phyloP scores from a whole-genome alignment of 2,797 vertebrate genomes.

The Lithobates pipiens region DNA sequence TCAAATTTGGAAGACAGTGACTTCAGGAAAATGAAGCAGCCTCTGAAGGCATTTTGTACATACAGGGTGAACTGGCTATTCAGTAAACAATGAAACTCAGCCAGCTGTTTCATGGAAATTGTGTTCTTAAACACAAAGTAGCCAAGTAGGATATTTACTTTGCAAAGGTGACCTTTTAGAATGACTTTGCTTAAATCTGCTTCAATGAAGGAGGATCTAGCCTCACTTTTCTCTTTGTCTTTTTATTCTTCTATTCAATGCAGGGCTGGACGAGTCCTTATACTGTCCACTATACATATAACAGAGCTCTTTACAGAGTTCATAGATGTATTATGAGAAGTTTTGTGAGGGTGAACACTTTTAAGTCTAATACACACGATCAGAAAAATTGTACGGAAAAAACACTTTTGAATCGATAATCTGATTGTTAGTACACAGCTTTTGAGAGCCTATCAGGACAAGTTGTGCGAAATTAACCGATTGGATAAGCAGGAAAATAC shows the following conservation, averaged over 20 bases:
- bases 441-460: no score
- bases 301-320: no score
- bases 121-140: neutral
- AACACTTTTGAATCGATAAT: no score
- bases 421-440: no score
- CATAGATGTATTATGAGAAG: no score
- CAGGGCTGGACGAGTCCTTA: neutral
- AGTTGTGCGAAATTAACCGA: no score
- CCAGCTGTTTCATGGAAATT: conserved; percentile 1
- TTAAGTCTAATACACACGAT: no score
- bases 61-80: neutral
- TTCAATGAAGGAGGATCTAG: neutral
- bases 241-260: neutral
- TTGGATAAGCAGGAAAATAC: no score
- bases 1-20: neutral
- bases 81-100: neutral
- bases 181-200: neutral
- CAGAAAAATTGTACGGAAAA: no score
- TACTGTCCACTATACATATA: no score
- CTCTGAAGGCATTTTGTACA: neutral
- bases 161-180: neutral
- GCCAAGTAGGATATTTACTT: neutral
- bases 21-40: neutral
- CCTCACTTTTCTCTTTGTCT: neutral
- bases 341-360: no score